Base-by-base conservation (phyloP, 2,113 vertebrate species). In the Bujurquina vittata region DNA sequence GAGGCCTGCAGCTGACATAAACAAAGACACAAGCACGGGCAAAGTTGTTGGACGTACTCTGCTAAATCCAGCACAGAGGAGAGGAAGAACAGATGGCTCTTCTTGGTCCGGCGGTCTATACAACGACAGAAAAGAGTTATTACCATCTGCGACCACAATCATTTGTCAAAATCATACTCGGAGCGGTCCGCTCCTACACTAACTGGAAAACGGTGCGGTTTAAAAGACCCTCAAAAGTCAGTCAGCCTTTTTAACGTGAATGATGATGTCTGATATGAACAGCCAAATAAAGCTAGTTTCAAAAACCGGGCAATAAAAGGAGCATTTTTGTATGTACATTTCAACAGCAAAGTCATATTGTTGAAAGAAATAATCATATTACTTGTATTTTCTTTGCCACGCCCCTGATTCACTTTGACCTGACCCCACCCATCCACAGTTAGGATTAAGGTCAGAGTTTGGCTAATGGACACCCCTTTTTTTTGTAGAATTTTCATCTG, bases 31-130 rank as follows among this genome's bases (percentile, higher is more conserved):
- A 61, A 60, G 65, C 4, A 12, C 2, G 56, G 26, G 76, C 5
- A 49, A 58, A 85, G 52, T 26, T 9, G 23, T 31, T 62, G 61
- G 85, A 96, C 97, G 2, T 96, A 99, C 98, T 94, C 97, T 95
- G 90, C 96, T 96, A 87, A 99, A 98, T 93, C 98, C 98, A 76
- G 97, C 96, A 33, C 96, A 96, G 82, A 99, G 97, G 83, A 99
- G 96, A 60, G 97, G 96, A 82, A 98, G 96, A 81, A 98, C 96
- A 10, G 98, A 98, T 35, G 93, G 88, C 92, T 99, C 97, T 81
- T 99, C 98, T 87, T 97, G 95, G 84, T 96, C 95, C 67, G 94
- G 89, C n/a, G 93, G 95, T 87, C 98, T 99, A 23, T 17, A 87
- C 89, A 94, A 89, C 22, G 93, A 91, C 94, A 95, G 75, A 55